Evolutionary conservation across 2,797 vertebrate genomes (phyloP).

Genomic region (Sphenodon punctatus): DNA sequence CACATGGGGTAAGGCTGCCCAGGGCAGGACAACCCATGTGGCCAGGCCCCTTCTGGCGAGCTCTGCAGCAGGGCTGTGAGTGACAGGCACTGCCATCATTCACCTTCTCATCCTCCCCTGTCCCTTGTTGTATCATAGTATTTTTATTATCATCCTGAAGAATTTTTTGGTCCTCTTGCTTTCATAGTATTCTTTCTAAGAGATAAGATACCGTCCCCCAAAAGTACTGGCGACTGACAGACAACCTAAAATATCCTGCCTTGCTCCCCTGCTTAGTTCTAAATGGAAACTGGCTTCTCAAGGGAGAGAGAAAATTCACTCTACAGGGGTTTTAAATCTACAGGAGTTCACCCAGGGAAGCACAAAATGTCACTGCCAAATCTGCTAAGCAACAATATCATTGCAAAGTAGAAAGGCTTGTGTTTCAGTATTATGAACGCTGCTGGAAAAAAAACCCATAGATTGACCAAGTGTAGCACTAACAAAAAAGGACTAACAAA

Average conservation of each 20-base stretch:
- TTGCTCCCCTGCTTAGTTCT: not conserved
- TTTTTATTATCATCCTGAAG: accelerated
- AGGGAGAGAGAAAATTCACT: not conserved
- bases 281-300: not conserved
- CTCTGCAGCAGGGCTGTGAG: too few species aligned
- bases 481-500: too few species aligned
- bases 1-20: too few species aligned
- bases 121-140: too few species aligned
- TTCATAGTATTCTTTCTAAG: accelerated
- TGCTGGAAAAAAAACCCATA: not conserved
- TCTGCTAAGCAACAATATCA: not conserved
- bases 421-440: not conserved
- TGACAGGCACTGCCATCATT: too few species aligned
- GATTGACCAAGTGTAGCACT: not conserved
- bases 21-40: too few species aligned
- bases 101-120: too few species aligned
- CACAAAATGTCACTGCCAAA: not conserved
- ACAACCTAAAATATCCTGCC: too few species aligned
- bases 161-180: not conserved
- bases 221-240: too few species aligned
- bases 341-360: not conserved
- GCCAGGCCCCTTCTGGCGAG: too few species aligned
- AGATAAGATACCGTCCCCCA: too few species aligned
- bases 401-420: not conserved
- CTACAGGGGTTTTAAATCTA: not conserved